Conservation (phyloP, 2,113 vertebrate species). For the Campylomormyrus numenius region DNA sequence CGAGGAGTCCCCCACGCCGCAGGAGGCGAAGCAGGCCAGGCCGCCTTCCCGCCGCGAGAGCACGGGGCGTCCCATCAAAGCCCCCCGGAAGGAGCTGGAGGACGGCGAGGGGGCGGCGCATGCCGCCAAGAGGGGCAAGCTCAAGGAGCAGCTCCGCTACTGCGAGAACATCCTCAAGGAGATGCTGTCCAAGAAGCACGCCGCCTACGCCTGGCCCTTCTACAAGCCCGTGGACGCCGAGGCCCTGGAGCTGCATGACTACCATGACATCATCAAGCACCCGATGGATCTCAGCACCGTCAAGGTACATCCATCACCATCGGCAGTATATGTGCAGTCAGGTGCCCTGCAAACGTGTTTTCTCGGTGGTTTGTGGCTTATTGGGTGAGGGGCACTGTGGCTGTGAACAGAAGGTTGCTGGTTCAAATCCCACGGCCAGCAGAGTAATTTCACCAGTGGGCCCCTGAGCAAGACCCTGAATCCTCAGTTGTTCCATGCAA, state of each 20-base stretch:
- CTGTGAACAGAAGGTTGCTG: neutral
- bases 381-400: neutral
- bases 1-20: conserved; percentile 59
- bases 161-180: conserved; percentile 86
- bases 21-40: conserved; percentile 67
- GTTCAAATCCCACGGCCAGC: neutral
- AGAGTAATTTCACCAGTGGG: neutral
- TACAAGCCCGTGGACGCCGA: conserved; percentile 89
- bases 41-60: conserved; percentile 64
- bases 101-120: conserved; percentile 64
- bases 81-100: conserved; percentile 68
- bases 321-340: neutral
- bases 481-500: neutral
- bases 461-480: neutral
- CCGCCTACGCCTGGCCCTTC: conserved; percentile 89
- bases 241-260: conserved; percentile 85
- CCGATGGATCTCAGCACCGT: conserved; percentile 97
- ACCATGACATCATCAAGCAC: conserved; percentile 94
- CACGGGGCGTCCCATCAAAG: conserved; percentile 66
- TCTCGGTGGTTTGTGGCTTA: neutral
- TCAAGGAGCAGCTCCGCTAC: conserved; percentile 75
- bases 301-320: conserved; percentile 61
- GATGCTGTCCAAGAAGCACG: conserved; percentile 89
- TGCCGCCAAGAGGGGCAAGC: conserved; percentile 58
- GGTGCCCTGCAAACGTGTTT: neutral